Evolutionary conservation across 2,113 vertebrate species (phyloP), one percentile per base, ranked within the genome.

Genomic region (Percina caprodes): DNA sequence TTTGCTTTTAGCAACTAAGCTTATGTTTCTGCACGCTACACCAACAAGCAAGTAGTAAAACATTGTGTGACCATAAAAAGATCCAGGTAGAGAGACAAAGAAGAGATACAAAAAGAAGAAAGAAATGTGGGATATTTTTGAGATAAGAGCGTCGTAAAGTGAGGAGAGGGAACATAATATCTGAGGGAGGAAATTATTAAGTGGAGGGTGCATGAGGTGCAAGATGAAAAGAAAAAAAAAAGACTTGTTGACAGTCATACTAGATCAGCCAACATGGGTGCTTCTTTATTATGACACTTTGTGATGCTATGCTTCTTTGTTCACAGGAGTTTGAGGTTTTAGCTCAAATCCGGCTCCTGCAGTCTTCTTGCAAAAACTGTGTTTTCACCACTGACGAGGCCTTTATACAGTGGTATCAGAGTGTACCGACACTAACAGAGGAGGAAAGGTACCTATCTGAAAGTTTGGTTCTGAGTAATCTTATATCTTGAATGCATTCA

Each of bases 271-370:
- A 21, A 60, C 54, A 54, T 2, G n/a, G 12, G 45, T 42, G 58
- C 39, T 2, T 24, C 45, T 65, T 66, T 58, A 6, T 79, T 79
- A 6, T 74, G 77, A 84, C 82, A 86, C 82, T 9, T 42, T 16
- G 60, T 69, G 74, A 51, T 54, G 56, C 71, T 54, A 0, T 8
- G 26, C 1, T 24, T 84, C 46, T 79, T 69, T 80, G 69, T 84
- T 80, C 33, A 67, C 92, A 98, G 97, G 97, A 98, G 86, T 98
- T 97, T 88, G 96, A 97, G 91, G 95, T 97, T 79, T 94, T 98
- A 26, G 96, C 96, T 71, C 96, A 97, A 84, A 96, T 98, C 81
- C 95, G 93, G 2, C 94, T 96, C 63, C 96, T 98, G 60, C 97
- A 98, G 91, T 95, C 95, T 0, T 95, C 96, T 14, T 98, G 97